Evolutionary conservation across 2,797 vertebrate genomes (phyloP), one percentile per base, ranked within the genome.

Genomic region (Taeniopygia guttata): DNA sequence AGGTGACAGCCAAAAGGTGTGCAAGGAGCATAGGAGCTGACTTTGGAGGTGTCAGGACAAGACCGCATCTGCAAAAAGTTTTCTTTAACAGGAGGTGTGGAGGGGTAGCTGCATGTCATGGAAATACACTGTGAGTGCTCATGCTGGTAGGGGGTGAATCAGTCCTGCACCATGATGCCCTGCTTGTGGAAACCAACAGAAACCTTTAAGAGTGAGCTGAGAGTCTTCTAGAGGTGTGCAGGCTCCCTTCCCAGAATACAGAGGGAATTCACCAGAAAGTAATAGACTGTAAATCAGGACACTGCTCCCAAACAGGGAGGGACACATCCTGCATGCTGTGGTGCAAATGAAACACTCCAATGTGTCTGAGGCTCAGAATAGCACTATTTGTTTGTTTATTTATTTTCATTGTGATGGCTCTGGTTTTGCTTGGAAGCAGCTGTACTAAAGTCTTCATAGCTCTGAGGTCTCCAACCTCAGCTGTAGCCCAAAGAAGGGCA

Each of bases 371-470:
- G 54, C 80, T 94, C 77, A 64, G 58, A 96, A 93, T 75, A 94
- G 59, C 73, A 84, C 63, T 42, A 51, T 69, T 94, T 79, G 60
- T 81, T 95, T 89, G 29, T 94, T 94, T 86, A 43, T 94, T 95
- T 95, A 56, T 92, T 92, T 91, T 95, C 63, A 90, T 84, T 93
- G 89, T 94, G 86, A 95, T 83, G 84, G 68, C 66, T 85, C 78
- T 91, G 72, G 87, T 93, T 96, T 95, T 89, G 67, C 95, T 88
- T 93, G 84, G 88, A 91, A 93, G 56, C 84, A 90, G 54, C 66
- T 9, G 1, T 56, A 73, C 40, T 55, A 70, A 95, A 80, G 84
- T 86, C 90, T 75, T 78, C 2, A 1, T 69, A 92, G 40, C 70
- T 83, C 79, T 13, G 2, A 92, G 78, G 78, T 73, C 85, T 93